Conservation (phyloP, 2,797 vertebrate genomes). For the Rhincodon typus region DNA sequence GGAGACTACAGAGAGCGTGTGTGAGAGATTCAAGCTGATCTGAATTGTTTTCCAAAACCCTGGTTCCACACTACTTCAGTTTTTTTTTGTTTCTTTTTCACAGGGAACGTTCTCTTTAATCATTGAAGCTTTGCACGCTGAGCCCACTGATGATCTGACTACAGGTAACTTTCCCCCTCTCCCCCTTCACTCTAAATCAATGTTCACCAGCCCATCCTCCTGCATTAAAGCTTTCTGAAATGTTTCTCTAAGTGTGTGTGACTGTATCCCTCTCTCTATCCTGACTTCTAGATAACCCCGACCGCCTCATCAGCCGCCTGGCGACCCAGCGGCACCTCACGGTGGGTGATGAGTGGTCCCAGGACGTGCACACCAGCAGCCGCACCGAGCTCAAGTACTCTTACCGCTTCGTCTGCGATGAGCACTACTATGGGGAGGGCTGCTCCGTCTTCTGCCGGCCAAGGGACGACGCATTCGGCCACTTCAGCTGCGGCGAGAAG, state of each 20-base stretch:
- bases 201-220: not conserved
- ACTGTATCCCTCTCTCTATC: slow-evolving; percentile 17
- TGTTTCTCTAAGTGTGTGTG: not conserved
- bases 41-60: too few relatives aligned
- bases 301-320: slow-evolving; percentile 84
- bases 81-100: slow-evolving; percentile 44
- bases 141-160: slow-evolving; percentile 83
- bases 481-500: slow-evolving; percentile 89
- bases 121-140: slow-evolving; percentile 89
- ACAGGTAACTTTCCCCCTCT: slow-evolving; percentile 70
- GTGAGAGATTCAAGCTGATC: too few relatives aligned
- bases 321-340: slow-evolving; percentile 87
- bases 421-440: slow-evolving; percentile 93
- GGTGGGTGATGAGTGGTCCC: slow-evolving; percentile 90
- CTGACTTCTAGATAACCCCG: slow-evolving; percentile 71
- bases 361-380: slow-evolving; percentile 78
- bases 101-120: slow-evolving; percentile 98
- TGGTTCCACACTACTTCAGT: slow-evolving; percentile 44
- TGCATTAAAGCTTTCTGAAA: not conserved
- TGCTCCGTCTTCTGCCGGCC: slow-evolving; percentile 95
- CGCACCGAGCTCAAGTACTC: slow-evolving; percentile 87
- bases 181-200: not conserved
- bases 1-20: not conserved
- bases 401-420: slow-evolving; percentile 88
- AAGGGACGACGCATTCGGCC: slow-evolving; percentile 89